Conservation (phyloP, 1,140 invertebrate genomes). For the Elysia chlorotica region DNA sequence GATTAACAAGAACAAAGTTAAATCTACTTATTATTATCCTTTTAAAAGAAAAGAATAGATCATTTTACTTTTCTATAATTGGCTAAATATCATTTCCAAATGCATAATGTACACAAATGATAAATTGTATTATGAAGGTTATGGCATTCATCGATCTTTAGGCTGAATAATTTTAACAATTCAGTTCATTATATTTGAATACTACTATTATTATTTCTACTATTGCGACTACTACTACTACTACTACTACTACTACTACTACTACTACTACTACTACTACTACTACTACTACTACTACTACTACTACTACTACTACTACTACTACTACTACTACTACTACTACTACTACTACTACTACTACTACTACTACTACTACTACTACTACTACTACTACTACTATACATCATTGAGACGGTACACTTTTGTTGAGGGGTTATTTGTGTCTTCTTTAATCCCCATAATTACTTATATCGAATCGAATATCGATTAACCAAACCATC, state of each 20-base stretch:
- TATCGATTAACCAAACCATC: neutral
- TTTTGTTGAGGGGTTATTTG: neutral
- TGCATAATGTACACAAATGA: neutral
- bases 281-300: slow-evolving; percentile 13
- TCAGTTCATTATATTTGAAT: neutral
- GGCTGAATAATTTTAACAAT: neutral
- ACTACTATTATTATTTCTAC: slow-evolving; percentile 4
- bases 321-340: slow-evolving; percentile 11
- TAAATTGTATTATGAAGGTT: neutral
- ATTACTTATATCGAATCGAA: neutral
- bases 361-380: slow-evolving; percentile 11
- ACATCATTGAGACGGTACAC: neutral
- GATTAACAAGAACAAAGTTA: too few species aligned
- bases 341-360: slow-evolving; percentile 13
- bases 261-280: slow-evolving; percentile 12
- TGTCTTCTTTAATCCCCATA: neutral
- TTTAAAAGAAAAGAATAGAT: neutral
- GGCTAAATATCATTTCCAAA: neutral
- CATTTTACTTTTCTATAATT: neutral
- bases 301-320: slow-evolving; percentile 8
- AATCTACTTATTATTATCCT: too few species aligned
- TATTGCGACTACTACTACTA: slow-evolving; percentile 8
- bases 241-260: slow-evolving; percentile 7
- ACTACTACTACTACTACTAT: slow-evolving; percentile 8
- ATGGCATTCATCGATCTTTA: neutral